Conservation (phyloP, 2,113 vertebrate genomes). For the Pseudopipra pipra region DNA sequence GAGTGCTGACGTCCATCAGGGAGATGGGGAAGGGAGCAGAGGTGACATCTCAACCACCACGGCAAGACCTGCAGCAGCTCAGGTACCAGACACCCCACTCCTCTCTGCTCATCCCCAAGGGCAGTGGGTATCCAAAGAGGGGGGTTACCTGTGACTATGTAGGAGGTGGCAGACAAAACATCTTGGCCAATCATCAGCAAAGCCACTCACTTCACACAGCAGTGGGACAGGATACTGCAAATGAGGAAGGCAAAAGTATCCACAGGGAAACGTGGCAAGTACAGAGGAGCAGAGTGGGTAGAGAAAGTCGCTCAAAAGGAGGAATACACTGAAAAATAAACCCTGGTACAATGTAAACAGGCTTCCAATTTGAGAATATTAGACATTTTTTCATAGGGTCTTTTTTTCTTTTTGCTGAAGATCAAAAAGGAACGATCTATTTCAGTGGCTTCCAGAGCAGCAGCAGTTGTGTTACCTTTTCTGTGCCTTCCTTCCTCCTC, state of each 20-base stretch:
- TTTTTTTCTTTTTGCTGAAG: not conserved
- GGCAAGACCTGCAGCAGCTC: not conserved
- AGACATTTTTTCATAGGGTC: not conserved
- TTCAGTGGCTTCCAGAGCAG: not conserved
- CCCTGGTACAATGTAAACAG: not conserved
- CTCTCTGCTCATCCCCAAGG: not conserved
- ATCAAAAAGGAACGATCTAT: not conserved
- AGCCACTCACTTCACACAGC: not conserved
- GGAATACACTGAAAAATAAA: not conserved
- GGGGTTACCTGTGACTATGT: not conserved
- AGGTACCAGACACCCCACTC: not conserved
- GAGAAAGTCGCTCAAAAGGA: not conserved
- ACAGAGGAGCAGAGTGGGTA: not conserved
- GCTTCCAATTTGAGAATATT: not conserved
- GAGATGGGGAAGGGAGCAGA: not conserved
- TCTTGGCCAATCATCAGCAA: rapidly evolving
- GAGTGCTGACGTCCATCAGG: not conserved
- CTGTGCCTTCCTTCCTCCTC: not conserved
- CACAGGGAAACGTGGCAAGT: rapidly evolving
- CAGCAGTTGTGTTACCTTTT: not conserved
- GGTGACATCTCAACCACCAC: not conserved
- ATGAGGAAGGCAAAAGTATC: not conserved
- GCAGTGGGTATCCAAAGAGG: not conserved
- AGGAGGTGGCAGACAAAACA: not conserved
- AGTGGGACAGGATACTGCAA: not conserved